These are phyloP conservation scores for Rhynchonycteris naso DNA, from an alignment of 2,797 vertebrate genomes.

Conservation along the genomic window DNA sequence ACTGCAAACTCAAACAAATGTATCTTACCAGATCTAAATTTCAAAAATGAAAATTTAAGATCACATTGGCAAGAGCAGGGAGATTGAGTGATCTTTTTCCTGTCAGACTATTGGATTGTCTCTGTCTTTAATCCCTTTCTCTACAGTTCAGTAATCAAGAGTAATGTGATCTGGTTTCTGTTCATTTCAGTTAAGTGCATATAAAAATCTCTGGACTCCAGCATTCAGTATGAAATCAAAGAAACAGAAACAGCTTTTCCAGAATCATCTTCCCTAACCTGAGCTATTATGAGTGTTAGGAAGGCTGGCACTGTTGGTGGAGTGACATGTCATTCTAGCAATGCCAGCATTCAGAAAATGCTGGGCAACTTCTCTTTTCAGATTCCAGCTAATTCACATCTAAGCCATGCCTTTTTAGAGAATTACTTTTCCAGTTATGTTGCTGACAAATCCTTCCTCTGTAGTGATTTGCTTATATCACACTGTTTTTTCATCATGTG, in stretches of 20 bases:
- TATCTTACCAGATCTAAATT: neutral
- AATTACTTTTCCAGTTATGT: slow-evolving; percentile 54
- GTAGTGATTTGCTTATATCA: slow-evolving; percentile 19
- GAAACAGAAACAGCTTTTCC: neutral
- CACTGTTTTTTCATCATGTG: neutral
- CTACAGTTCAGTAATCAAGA: neutral
- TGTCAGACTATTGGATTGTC: neutral
- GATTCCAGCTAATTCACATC: neutral
- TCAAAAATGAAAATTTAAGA: neutral
- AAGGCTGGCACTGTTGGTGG: neutral
- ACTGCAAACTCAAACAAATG: neutral
- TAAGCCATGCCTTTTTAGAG: slow-evolving; percentile 7
- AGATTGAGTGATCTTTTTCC: neutral
- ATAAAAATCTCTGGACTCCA: neutral
- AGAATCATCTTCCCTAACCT: neutral
- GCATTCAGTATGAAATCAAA: neutral
- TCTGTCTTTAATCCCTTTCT: neutral
- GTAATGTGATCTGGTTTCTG: neutral
- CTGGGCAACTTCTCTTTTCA: slow-evolving; percentile 45
- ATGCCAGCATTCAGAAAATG: slow-evolving; percentile 20
- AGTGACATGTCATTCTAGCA: neutral
- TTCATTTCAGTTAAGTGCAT: neutral
- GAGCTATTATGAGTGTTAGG: neutral
- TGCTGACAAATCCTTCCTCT: neutral
- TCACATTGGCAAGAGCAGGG: neutral